Conservation (phyloP, 1,140 invertebrate genomes). For the Ectropis grisescens region DNA sequence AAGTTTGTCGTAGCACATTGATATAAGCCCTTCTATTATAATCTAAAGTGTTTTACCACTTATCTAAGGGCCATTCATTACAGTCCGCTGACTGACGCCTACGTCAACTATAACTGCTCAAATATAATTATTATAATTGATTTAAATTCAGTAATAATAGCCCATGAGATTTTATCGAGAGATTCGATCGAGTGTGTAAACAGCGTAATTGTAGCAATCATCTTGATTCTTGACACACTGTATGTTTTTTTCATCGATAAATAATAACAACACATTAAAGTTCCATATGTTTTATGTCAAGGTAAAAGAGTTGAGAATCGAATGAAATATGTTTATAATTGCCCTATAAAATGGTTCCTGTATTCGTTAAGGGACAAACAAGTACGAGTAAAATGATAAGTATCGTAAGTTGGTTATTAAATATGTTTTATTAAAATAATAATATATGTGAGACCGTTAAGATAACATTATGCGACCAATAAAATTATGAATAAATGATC, state of each 20-base stretch:
- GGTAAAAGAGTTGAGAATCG: too few relatives aligned
- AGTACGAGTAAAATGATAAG: too few relatives aligned
- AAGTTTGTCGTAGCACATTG: conserved; percentile 4
- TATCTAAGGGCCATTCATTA: conserved; percentile 57
- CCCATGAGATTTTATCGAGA: conserved; percentile 26
- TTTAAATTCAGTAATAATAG: conserved; percentile 55
- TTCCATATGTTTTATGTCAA: too few relatives aligned
- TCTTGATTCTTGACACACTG: conserved; percentile 9
- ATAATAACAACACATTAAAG: too few relatives aligned
- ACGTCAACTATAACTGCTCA: conserved; percentile 25
- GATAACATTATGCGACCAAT: too few relatives aligned
- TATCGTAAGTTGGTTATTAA: too few relatives aligned
- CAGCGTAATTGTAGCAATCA: conserved; percentile 30
- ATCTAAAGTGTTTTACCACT: conserved; percentile 57
- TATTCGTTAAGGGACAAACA: too few relatives aligned
- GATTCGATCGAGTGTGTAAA: conserved; percentile 30
- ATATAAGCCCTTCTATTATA: conserved; percentile 44
- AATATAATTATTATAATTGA: conserved; percentile 61
- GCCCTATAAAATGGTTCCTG: too few relatives aligned
- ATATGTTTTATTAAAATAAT: too few relatives aligned
- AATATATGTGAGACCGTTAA: too few relatives aligned
- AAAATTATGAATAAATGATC: too few relatives aligned
- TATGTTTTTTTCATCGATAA: conserved; percentile 7
- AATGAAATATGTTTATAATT: too few relatives aligned
- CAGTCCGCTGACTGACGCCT: conserved; percentile 34